These are phyloP conservation scores for Macrocentrus cingulum DNA, from an alignment of 1,140 invertebrate genomes.

Conservation along the genomic window DNA sequence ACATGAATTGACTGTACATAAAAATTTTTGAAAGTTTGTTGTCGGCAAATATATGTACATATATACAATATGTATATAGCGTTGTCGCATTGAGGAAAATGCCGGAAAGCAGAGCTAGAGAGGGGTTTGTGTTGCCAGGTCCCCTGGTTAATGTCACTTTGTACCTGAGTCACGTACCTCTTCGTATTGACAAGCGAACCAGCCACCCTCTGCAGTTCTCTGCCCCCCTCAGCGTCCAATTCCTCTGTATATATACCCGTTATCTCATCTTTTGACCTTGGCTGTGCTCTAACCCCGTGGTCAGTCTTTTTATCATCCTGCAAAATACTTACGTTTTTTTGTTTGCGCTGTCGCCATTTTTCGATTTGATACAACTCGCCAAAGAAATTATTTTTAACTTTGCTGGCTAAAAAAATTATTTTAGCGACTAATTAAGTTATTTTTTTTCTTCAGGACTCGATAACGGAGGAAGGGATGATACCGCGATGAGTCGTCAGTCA, in stretches of 20 bases:
- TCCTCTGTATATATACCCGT: slow-evolving; percentile 4
- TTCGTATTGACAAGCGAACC: slow-evolving; percentile 53
- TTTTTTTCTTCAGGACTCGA: slow-evolving; percentile 34
- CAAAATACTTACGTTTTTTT: slow-evolving; percentile 26
- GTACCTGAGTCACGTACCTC: slow-evolving; percentile 53
- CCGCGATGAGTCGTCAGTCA: slow-evolving; percentile 46
- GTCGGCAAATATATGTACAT: background rate
- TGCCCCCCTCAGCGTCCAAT: too few species aligned
- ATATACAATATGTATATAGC: background rate
- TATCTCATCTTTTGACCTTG: slow-evolving; percentile 1
- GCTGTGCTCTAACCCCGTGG: slow-evolving; percentile 16
- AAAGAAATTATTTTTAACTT: slow-evolving; percentile 1
- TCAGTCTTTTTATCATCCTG: slow-evolving; percentile 1
- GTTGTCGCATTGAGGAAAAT: background rate
- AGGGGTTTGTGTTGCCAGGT: background rate
- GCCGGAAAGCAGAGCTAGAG: slow-evolving; percentile 4
- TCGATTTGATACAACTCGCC: background rate
- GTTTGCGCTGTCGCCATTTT: slow-evolving; percentile 3
- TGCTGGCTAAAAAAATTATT: background rate
- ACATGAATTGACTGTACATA: background rate
- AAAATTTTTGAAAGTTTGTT: background rate
- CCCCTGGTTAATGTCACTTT: slow-evolving; percentile 41
- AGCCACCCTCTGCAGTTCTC: slow-evolving; percentile 29
- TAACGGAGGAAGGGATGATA: slow-evolving; percentile 38
- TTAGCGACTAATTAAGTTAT: slow-evolving; percentile 13